A percentile compares a stretch with the other conserved stretches of the same genome.
Evolutionary conservation across 1,140 invertebrate genomes (phyloP).

Genomic region (Ooceraea biroi): DNA sequence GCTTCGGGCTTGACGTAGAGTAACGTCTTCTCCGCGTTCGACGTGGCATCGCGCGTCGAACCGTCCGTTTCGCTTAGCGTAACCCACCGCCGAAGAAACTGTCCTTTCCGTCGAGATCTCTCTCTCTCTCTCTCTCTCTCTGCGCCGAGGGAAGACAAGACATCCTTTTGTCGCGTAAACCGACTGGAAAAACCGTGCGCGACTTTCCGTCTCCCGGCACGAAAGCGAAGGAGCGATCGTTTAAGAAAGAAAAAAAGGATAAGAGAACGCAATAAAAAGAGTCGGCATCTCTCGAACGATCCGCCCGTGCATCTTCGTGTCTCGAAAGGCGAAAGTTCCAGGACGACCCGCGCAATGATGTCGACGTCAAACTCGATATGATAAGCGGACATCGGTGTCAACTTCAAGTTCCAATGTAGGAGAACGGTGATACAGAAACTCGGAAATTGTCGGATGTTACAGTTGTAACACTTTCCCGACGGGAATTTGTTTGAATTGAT

Average conservation of each 20-base stretch:
- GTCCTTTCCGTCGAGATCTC: slow-evolving; percentile 41
- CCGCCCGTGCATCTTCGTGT: not conserved
- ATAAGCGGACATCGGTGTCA: not conserved
- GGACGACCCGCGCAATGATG: slow-evolving; percentile 14
- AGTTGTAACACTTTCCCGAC: not conserved
- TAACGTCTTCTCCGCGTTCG: slow-evolving; percentile 60
- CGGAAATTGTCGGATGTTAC: slow-evolving; percentile 20
- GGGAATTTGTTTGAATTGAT: slow-evolving; percentile 26
- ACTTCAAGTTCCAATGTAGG: slow-evolving; percentile 13
- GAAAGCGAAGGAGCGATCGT: slow-evolving; percentile 34
- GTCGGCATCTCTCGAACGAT: slow-evolving; percentile 7
- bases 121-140: not conserved
- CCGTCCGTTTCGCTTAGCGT: slow-evolving; percentile 55
- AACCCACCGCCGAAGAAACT: slow-evolving; percentile 59
- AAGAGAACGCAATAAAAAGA: not conserved
- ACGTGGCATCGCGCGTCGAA: slow-evolving; percentile 52
- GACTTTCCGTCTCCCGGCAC: slow-evolving; percentile 60
- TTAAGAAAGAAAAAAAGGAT: slow-evolving; percentile 2
- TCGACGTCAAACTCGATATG: slow-evolving; percentile 21
- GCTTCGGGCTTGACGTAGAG: slow-evolving; percentile 56
- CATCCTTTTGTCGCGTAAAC: slow-evolving; percentile 68
- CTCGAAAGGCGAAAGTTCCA: slow-evolving; percentile 38
- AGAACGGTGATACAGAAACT: slow-evolving; percentile 25
- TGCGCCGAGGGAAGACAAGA: slow-evolving; percentile 32
- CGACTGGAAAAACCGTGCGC: slow-evolving; percentile 65